These are phyloP conservation scores for Hiodon tergisus DNA, from an alignment of 2,113 vertebrate species.

Conservation along the genomic window DNA sequence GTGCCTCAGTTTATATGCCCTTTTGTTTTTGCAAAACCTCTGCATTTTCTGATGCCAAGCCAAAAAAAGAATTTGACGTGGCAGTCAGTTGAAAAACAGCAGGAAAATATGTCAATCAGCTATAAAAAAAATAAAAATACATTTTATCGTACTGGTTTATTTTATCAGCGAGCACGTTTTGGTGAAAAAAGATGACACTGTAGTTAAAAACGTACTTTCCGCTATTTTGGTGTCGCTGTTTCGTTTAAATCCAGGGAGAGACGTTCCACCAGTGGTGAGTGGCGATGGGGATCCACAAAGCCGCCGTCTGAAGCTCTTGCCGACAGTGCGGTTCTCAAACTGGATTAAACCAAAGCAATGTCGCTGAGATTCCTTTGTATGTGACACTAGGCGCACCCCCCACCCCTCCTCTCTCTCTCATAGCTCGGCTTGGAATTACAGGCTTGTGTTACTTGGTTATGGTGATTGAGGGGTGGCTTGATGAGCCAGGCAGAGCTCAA, in stretches of 20 bases:
- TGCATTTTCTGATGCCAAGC: neutral
- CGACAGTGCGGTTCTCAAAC: neutral
- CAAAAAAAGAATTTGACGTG: neutral
- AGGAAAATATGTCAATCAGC: constrained; percentile 7
- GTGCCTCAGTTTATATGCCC: neutral
- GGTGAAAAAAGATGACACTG: neutral
- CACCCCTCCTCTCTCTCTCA: neutral
- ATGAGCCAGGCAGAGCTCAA: neutral
- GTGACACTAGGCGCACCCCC: neutral
- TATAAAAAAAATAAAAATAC: neutral
- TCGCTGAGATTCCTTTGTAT: neutral
- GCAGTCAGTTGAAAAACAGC: neutral
- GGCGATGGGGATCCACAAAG: neutral
- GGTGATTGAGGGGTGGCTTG: constrained; percentile 17
- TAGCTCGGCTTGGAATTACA: constrained; percentile 13
- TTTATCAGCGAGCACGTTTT: neutral
- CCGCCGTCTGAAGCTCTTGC: neutral
- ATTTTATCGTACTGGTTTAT: neutral
- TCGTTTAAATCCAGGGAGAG: neutral
- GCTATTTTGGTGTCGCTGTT: neutral
- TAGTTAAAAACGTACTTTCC: neutral
- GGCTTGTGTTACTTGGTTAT: constrained; percentile 13
- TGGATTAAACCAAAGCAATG: neutral
- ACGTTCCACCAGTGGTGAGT: neutral
- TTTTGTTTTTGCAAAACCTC: neutral